Percentiles rank a stretch among this genome's conserved stretches.
Conservation (phyloP, 1,140 invertebrate species). For the Penaeus vannamei region DNA sequence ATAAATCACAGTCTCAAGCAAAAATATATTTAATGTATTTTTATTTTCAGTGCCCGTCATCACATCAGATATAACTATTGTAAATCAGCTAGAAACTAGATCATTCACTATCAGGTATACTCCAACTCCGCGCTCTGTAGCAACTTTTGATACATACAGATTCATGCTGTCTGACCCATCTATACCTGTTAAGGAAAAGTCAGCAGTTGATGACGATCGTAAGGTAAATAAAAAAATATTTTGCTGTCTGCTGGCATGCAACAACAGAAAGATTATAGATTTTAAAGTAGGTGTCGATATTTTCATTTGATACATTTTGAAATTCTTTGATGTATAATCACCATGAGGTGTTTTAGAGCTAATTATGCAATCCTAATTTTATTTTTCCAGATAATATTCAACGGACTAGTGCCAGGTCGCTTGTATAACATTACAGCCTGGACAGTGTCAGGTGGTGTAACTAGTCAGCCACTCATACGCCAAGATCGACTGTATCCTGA, state of each 20-base stretch:
- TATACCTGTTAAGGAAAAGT: constrained; percentile 80
- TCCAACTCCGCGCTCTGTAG: constrained; percentile 83
- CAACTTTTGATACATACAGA: constrained; percentile 86
- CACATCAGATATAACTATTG: constrained; percentile 90
- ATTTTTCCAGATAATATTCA: constrained; percentile 79
- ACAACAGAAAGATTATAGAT: no score
- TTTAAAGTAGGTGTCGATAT: no score
- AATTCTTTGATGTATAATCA: no score
- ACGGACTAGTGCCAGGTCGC: constrained; percentile 81
- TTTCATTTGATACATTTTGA: no score
- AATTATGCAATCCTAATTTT: not conserved
- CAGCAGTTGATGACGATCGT: constrained; percentile 83
- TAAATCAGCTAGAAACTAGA: constrained; percentile 81
- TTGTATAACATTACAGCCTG: constrained; percentile 93
- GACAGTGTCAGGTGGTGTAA: constrained; percentile 88
- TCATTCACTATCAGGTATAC: constrained; percentile 86
- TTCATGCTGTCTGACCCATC: constrained; percentile 79
- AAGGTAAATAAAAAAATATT: constrained; percentile 72
- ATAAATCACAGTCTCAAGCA: no score
- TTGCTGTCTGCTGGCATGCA: not conserved
- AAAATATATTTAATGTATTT: not conserved
- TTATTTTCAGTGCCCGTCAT: constrained; percentile 83
- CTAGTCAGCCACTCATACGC: constrained; percentile 85
- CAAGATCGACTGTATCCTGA: constrained; percentile 82
- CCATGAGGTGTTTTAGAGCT: no score